Percentiles rank a stretch among this genome's conserved stretches.
Conservation (phyloP, 2,113 vertebrate genomes). For the Lota lota region DNA sequence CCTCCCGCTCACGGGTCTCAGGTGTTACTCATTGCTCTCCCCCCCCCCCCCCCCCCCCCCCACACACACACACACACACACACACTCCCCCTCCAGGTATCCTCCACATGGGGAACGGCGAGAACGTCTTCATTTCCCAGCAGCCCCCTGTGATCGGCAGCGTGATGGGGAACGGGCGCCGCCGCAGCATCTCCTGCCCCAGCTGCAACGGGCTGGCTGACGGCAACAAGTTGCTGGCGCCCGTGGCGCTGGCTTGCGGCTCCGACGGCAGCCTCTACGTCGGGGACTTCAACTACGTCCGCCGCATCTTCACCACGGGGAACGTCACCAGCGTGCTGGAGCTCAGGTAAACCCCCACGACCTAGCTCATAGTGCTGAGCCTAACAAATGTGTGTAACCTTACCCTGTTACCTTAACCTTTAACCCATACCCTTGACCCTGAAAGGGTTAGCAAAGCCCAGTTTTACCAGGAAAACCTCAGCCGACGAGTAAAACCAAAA, state of each 20-base stretch:
- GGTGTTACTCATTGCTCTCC: conserved; percentile 29
- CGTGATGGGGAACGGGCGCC: conserved; percentile 94
- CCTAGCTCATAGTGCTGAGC: too few species aligned
- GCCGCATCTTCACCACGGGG: conserved; percentile 94
- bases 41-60: conserved; percentile 1
- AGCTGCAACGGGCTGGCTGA: conserved; percentile 97
- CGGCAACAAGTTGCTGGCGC: conserved; percentile 96
- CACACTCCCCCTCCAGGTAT: conserved; percentile 78
- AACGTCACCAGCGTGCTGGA: conserved; percentile 97
- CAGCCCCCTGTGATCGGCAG: conserved; percentile 95
- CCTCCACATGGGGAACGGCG: conserved; percentile 95
- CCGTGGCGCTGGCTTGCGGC: conserved; percentile 89
- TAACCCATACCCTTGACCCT: too few species aligned
- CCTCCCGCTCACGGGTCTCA: conserved; percentile 5
- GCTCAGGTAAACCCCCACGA: conserved; percentile 78
- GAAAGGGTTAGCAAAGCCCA: too few species aligned
- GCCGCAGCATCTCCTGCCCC: conserved; percentile 95
- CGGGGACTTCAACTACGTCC: conserved; percentile 98
- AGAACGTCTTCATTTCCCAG: conserved; percentile 98
- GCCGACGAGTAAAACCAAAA: too few species aligned
- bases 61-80: conserved; percentile 4
- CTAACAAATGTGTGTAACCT: too few species aligned
- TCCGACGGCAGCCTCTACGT: conserved; percentile 95
- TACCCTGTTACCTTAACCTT: too few species aligned
- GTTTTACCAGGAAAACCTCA: too few species aligned